These are phyloP conservation scores for Gastrophysa polygoni DNA, from an alignment of 2,888 invertebrate species.

Conservation along the genomic window DNA sequence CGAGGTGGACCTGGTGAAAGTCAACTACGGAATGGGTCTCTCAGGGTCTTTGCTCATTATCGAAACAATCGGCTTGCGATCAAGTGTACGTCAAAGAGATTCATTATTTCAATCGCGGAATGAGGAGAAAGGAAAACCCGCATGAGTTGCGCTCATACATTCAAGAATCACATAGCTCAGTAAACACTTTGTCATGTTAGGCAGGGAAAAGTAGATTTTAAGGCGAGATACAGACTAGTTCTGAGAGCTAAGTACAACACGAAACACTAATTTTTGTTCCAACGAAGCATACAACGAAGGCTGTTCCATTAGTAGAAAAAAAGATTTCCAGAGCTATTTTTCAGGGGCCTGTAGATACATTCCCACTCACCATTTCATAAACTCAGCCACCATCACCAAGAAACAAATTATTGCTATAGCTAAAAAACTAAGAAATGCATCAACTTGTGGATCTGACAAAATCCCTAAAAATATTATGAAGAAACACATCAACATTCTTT, in stretches of 20 bases:
- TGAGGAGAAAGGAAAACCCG: background rate
- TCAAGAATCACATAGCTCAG: no score
- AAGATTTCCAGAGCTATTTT: no score
- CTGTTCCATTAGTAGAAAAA: no score
- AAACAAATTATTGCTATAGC: background rate
- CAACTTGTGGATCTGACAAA: background rate
- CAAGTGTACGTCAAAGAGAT: background rate
- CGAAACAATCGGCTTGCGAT: background rate
- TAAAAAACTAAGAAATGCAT: conserved; percentile 1
- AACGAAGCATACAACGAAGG: no score
- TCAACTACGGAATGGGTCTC: background rate
- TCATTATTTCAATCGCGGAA: background rate
- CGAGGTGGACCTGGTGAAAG: background rate
- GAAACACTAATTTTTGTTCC: no score
- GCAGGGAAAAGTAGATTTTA: no score
- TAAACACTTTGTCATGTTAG: no score
- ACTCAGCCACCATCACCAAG: background rate
- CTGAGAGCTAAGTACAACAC: no score
- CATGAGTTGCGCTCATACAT: background rate
- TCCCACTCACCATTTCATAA: background rate
- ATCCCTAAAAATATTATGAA: background rate
- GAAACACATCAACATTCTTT: background rate
- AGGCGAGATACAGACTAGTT: no score
- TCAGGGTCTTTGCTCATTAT: background rate
- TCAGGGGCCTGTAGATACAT: no score